Evolutionary conservation across 2,888 invertebrate species (phyloP), one percentile per base, ranked within the genome.

Genomic region (Sarcophaga caerulescens): DNA sequence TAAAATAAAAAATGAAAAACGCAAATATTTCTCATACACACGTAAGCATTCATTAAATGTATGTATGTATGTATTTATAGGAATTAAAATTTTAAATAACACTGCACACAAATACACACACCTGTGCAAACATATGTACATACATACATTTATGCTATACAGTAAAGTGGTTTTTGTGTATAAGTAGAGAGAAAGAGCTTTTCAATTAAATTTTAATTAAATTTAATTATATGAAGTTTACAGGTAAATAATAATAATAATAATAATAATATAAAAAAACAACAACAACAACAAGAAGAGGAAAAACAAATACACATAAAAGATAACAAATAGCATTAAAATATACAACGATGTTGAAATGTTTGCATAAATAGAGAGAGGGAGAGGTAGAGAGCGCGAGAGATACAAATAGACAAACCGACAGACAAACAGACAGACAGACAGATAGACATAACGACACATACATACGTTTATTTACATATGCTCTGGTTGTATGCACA

Each of bases 161-260:
- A 25, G 19, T 69, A 52, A 21, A 47, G 71, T 60, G 78, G 66
- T 77, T 81, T 35, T 78, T 76, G 68, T 76, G 68, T 85, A 70
- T 68, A 77, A 62, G 68, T 73, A 71, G 73, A 84, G 77, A 85
- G 81, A 86, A 88, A 88, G 88, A 84, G 88, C 88, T 85, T 88
- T 89, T 88, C 88, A 89, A 88, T 89, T 88, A 88, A 88, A 85
- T 81, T 88, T 89, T 88, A 89, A 89, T 89, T 88, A 89, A 88
- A 88, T 88, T 89, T 88, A 88, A 89, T 88, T 87, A 88, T 88
- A 88, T 80, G 77, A 84, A 85, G 87, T 89, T 88, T 82, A 79
- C 74, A 82, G 81, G 85, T 85, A 82, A 85, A 85, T 79, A 83
- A 73, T 77, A 63, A 78, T 25, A 83, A 74, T 35, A 35, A 35